Conservation (phyloP, 2,113 vertebrate species). For the Hydropotes inermis region DNA sequence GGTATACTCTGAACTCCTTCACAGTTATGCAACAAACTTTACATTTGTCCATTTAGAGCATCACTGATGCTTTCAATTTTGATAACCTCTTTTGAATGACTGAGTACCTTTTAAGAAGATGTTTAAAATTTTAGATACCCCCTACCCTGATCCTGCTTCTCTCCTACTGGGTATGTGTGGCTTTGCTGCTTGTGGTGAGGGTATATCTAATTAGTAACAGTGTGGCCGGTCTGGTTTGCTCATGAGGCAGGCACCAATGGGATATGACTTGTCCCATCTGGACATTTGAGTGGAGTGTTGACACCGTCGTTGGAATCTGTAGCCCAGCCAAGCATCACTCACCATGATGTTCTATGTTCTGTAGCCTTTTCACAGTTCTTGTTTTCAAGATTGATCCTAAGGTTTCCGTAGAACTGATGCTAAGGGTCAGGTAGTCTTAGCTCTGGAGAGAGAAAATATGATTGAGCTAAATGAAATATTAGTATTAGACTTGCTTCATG, state of each 20-base stretch:
- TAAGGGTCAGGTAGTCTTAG: background rate
- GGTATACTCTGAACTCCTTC: background rate
- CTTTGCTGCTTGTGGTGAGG: background rate
- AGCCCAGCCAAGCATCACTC: background rate
- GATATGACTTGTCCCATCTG: background rate
- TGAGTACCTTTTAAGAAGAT: background rate
- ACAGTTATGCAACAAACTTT: background rate
- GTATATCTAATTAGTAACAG: background rate
- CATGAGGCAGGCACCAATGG: background rate
- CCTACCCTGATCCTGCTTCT: background rate
- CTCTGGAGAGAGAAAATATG: background rate
- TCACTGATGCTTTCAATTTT: background rate
- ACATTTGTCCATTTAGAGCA: background rate
- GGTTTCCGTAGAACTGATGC: background rate
- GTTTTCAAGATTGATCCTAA: background rate
- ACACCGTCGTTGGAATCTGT: background rate
- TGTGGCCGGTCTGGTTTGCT: background rate
- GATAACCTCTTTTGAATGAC: background rate
- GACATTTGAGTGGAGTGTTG: background rate
- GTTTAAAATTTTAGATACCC: background rate
- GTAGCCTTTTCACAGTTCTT: background rate
- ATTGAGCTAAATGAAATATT: background rate
- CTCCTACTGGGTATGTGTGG: background rate
- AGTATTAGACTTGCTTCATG: background rate
- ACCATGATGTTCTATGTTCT: background rate